Conservation (phyloP, 1,140 invertebrate species). For the Dolichoris vasculosae region DNA sequence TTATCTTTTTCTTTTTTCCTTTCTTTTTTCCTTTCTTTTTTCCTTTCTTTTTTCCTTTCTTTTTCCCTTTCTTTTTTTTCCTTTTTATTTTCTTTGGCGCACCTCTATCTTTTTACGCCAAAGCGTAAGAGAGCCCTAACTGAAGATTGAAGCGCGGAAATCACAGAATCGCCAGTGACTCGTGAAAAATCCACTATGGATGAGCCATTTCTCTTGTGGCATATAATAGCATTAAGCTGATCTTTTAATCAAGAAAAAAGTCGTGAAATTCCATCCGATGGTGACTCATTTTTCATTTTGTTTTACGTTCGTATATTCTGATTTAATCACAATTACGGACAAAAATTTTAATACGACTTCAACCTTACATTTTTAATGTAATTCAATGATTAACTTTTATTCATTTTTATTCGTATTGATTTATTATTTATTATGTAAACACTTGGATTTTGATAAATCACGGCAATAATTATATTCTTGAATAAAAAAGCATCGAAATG, state of each 20-base stretch:
- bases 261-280: slow-evolving; percentile 12
- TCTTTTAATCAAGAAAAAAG: slow-evolving; percentile 47
- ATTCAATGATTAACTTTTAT: background rate
- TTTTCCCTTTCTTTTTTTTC: too few relatives aligned
- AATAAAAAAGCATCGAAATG: too few relatives aligned
- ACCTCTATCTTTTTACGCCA: slow-evolving; percentile 41
- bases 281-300: background rate
- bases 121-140: slow-evolving; percentile 15
- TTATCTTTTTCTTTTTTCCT: slow-evolving; percentile 9
- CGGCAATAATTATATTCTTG: background rate
- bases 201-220: slow-evolving; percentile 32
- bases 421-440: too few relatives aligned
- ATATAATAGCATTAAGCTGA: slow-evolving; percentile 47
- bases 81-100: background rate
- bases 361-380: background rate
- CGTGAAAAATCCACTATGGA: slow-evolving; percentile 42
- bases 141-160: slow-evolving; percentile 38
- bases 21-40: background rate
- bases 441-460: too few relatives aligned
- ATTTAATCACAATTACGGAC: slow-evolving; percentile 3
- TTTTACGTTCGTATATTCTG: background rate
- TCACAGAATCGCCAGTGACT: slow-evolving; percentile 35
- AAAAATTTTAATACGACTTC: background rate
- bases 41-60: background rate
- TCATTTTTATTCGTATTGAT: background rate